phyloP scores from a whole-genome alignment of 2,113 vertebrate species.

The Ceyx melanurus region DNA sequence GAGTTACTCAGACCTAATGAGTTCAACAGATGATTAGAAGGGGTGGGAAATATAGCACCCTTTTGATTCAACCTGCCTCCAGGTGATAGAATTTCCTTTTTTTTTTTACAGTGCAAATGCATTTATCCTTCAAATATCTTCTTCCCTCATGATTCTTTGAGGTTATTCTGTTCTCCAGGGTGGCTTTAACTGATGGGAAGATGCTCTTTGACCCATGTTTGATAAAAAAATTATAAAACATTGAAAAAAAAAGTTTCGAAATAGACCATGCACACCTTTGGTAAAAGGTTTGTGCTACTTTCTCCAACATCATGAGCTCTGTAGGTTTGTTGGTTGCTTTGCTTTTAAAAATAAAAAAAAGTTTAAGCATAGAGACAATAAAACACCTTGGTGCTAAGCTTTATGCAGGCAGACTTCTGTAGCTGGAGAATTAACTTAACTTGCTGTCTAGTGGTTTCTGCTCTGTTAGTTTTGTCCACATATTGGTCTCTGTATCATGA shows the following conservation, averaged over 20 bases:
- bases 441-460: not conserved
- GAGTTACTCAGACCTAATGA: slow-evolving; percentile 61
- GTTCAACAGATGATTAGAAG: slow-evolving; percentile 24
- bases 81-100: slow-evolving; percentile 50
- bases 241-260: not conserved
- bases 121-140: not conserved
- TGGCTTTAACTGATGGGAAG: not conserved
- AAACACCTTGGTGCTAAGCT: not conserved
- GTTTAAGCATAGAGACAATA: not conserved
- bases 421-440: not conserved
- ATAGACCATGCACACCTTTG: not conserved
- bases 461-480: not conserved
- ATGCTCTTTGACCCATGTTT: not conserved
- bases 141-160: not conserved
- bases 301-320: not conserved
- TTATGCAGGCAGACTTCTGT: not conserved
- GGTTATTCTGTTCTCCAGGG: not conserved
- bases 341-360: not conserved
- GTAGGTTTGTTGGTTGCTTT: not conserved
- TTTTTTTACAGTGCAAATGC: not conserved
- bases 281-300: not conserved
- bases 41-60: slow-evolving; percentile 33
- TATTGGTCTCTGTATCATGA: not conserved
- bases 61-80: slow-evolving; percentile 41
- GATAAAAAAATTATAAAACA: not conserved